Percentiles rank a stretch among this genome's conserved stretches.
Evolutionary conservation across 2,888 invertebrate species (phyloP).

Genomic region (Chrysolina oricalcia): DNA sequence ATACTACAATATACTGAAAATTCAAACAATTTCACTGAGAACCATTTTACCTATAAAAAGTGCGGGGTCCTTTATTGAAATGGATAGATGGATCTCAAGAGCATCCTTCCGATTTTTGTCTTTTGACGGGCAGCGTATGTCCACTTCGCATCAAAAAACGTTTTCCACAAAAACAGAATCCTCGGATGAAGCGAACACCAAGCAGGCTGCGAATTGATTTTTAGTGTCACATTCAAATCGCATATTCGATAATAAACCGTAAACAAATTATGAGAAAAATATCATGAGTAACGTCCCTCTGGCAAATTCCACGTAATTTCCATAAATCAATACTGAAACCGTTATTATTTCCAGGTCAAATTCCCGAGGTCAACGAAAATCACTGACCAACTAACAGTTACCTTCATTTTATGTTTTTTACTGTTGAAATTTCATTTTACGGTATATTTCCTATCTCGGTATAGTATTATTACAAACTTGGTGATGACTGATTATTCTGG

Average conservation of each 20-base stretch:
- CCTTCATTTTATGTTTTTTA: no score
- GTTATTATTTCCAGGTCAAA: neutral
- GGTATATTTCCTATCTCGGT: no score
- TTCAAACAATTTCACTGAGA: no score
- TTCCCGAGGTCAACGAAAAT: no score
- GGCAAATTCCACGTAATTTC: neutral
- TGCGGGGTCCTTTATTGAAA: no score
- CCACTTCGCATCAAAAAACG: neutral
- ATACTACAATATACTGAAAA: no score
- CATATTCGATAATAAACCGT: neutral
- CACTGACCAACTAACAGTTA: no score
- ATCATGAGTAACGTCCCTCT: neutral
- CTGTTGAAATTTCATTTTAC: no score
- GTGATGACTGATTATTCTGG: no score
- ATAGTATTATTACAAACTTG: no score
- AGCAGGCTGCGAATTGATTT: neutral
- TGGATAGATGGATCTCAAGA: no score
- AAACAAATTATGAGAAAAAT: constrained; percentile 2
- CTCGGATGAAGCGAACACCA: neutral
- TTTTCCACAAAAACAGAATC: constrained; percentile 2
- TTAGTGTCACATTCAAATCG: neutral
- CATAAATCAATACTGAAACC: neutral
- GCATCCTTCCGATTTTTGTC: neutral
- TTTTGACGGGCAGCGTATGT: neutral
- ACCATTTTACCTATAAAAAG: no score